These are phyloP conservation scores for Bubo bubo DNA, from an alignment of 2,113 vertebrate genomes.

Conservation along the genomic window DNA sequence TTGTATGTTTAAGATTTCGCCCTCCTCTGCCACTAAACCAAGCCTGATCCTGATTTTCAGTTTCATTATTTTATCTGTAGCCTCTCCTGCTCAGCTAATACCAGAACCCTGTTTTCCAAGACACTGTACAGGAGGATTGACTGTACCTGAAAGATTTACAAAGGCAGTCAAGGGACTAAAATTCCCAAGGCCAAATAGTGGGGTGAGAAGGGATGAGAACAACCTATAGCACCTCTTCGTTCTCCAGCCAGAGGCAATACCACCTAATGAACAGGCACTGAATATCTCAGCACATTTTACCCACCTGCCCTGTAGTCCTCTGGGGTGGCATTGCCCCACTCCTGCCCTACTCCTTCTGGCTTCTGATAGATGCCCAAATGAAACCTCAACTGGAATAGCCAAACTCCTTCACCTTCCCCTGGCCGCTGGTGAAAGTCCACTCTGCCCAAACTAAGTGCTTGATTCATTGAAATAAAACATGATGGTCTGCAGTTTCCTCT, in stretches of 20 bases:
- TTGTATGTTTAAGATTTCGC: neutral
- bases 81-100: neutral
- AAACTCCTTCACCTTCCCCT: neutral
- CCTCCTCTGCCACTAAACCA: neutral
- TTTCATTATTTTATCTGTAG: neutral
- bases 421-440: neutral
- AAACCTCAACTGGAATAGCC: neutral
- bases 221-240: neutral
- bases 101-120: neutral
- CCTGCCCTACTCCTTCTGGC: neutral
- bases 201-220: neutral
- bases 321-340: neutral
- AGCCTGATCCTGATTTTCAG: neutral
- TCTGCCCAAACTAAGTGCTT: neutral
- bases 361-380: neutral
- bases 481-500: neutral
- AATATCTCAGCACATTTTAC: neutral
- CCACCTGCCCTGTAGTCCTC: neutral
- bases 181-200: neutral
- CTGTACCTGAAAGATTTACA: neutral
- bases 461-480: neutral
- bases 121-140: neutral
- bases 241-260: neutral
- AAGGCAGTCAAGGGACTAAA: neutral
- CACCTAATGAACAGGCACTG: neutral